A percentile compares a stretch with the other conserved stretches of the same genome.
Conservation (phyloP, 2,797 vertebrate species). For the Bovichtus variegatus region DNA sequence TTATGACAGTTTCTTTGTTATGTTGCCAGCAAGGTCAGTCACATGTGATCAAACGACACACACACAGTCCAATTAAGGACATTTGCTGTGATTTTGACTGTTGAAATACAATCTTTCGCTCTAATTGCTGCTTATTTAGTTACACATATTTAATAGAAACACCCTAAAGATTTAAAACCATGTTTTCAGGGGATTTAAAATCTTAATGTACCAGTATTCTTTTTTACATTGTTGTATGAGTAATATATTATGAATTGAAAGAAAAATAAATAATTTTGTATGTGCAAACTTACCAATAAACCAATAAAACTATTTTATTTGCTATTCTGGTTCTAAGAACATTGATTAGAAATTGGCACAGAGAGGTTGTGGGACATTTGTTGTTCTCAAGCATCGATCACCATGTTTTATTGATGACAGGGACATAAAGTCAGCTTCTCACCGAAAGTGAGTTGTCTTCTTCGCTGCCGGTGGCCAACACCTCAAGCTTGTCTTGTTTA, state of each 20-base stretch:
- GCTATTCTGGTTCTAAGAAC: background rate
- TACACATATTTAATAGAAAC: background rate
- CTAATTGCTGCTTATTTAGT: background rate
- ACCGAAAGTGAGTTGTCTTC: slow-evolving; percentile 82
- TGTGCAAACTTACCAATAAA: background rate
- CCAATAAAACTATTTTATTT: background rate
- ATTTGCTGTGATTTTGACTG: background rate
- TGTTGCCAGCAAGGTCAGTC: background rate
- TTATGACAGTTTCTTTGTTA: background rate
- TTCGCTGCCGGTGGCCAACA: slow-evolving; percentile 84
- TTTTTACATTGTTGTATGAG: background rate
- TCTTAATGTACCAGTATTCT: background rate
- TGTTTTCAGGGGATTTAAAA: background rate
- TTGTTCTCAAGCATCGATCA: background rate
- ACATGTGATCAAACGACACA: no score
- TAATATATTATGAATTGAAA: background rate
- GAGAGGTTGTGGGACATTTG: background rate
- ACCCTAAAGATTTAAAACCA: background rate
- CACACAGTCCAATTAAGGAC: background rate
- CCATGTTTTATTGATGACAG: background rate
- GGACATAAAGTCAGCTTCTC: slow-evolving; percentile 14
- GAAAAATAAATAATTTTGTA: background rate
- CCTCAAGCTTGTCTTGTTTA: slow-evolving; percentile 83
- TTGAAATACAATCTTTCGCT: background rate
- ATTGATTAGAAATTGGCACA: background rate